Percentiles rank a stretch among this genome's conserved stretches.
phyloP scores from a whole-genome alignment of 2,113 vertebrate species.

The Blennius ocellaris region DNA sequence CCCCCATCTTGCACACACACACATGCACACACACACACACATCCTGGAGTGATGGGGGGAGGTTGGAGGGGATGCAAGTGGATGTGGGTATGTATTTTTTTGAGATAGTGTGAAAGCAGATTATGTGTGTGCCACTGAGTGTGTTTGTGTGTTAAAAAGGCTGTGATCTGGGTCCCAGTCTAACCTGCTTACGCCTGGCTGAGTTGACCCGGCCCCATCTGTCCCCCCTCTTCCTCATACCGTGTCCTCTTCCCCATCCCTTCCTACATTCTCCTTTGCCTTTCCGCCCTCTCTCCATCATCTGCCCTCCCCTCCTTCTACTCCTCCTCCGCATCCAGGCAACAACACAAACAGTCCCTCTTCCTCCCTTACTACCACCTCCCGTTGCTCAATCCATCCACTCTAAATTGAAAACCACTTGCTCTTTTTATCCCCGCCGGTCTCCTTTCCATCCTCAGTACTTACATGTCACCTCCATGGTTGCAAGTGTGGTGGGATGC shows the following conservation, averaged over 20 bases:
- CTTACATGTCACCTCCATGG: conserved; percentile 86
- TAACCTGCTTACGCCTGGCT: conserved; percentile 76
- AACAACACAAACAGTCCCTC: conserved; percentile 67
- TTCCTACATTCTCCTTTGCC: conserved; percentile 47
- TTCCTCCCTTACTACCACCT: conserved; percentile 46
- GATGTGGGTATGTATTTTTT: conserved; percentile 16
- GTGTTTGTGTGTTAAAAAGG: conserved; percentile 48
- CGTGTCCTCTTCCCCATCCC: conserved; percentile 59
- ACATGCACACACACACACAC: conserved; percentile 18
- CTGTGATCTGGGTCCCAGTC: conserved; percentile 65
- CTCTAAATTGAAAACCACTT: conserved; percentile 29
- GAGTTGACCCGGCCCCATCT: conserved; percentile 65
- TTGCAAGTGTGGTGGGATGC: conserved; percentile 60
- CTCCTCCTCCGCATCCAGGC: conserved; percentile 61
- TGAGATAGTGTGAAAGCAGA: conserved; percentile 34
- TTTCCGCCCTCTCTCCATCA: conserved; percentile 3
- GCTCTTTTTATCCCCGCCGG: neutral
- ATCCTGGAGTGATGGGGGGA: conserved; percentile 33
- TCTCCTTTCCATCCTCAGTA: conserved; percentile 49
- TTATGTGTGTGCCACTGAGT: conserved; percentile 41
- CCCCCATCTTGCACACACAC: conserved; percentile 36
- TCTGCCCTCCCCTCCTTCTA: too few species aligned
- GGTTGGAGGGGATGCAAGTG: conserved; percentile 19
- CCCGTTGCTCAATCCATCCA: conserved; percentile 35
- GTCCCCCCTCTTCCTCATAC: conserved; percentile 49